These are phyloP conservation scores for Buphagus erythrorhynchus DNA, from an alignment of 2,797 vertebrate genomes.

Conservation along the genomic window DNA sequence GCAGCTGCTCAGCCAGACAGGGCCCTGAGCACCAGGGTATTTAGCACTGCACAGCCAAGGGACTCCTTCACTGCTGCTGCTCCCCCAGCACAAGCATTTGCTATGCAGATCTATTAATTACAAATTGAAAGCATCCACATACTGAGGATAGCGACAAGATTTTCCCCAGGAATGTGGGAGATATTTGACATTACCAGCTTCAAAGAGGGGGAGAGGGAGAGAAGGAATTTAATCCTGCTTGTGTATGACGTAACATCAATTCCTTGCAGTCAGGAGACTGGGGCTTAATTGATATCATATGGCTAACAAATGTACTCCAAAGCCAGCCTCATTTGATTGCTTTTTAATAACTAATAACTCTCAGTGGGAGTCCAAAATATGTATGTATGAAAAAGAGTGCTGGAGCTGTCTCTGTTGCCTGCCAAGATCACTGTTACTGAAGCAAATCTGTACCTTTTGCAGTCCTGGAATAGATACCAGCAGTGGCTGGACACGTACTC, in stretches of 20 bases:
- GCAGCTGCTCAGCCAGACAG: not conserved
- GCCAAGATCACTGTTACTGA: slow-evolving; percentile 34
- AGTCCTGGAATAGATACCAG: slow-evolving; percentile 9
- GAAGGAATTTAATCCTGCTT: slow-evolving; percentile 27
- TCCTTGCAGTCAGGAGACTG: slow-evolving; percentile 46
- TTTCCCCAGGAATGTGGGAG: slow-evolving; percentile 33
- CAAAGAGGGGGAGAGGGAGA: slow-evolving; percentile 28
- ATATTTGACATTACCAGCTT: slow-evolving; percentile 41
- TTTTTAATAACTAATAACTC: slow-evolving; percentile 63
- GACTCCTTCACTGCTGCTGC: not conserved
- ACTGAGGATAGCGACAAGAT: not conserved
- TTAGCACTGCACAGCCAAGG: fast-evolving
- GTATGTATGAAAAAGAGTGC: not conserved
- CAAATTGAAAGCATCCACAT: slow-evolving; percentile 3
- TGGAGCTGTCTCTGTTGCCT: not conserved
- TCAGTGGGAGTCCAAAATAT: slow-evolving; percentile 7
- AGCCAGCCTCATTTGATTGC: slow-evolving; percentile 33
- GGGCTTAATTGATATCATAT: slow-evolving; percentile 68
- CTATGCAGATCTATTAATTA: not conserved
- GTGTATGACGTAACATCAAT: slow-evolving; percentile 68
- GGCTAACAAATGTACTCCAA: slow-evolving; percentile 42
- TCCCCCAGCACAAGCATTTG: not conserved
- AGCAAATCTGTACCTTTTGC: slow-evolving; percentile 23
- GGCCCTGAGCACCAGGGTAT: not conserved
- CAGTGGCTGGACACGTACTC: slow-evolving; percentile 45